A percentile compares a stretch with the other conserved stretches of the same genome.
Evolutionary conservation across 2,113 vertebrate genomes (phyloP).

Genomic region (Machaerirhynchus nigripectus): DNA sequence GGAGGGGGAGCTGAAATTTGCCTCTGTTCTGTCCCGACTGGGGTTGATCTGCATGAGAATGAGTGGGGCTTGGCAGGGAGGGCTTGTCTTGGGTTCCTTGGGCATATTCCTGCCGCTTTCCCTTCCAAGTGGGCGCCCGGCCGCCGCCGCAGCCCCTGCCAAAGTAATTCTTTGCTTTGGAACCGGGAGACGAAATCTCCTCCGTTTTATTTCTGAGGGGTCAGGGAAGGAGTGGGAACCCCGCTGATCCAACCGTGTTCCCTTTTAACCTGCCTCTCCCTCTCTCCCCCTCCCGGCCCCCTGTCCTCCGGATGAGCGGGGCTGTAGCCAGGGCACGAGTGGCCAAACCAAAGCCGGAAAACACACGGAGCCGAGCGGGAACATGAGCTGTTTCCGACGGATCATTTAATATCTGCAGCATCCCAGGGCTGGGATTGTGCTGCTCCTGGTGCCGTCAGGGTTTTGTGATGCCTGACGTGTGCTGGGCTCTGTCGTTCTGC

Average conservation of each 20-base stretch:
- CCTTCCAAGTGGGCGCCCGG: constrained; percentile 47
- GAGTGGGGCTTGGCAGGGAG: neutral
- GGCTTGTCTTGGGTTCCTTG: constrained; percentile 15
- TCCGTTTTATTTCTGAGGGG: constrained; percentile 26
- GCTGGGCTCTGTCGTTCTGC: neutral
- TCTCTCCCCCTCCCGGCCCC: neutral
- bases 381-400: neutral
- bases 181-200: constrained; percentile 4
- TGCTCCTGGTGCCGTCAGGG: neutral
- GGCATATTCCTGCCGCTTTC: constrained; percentile 19
- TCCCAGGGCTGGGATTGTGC: neutral
- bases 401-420: neutral
- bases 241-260: constrained; percentile 45
- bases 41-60: constrained; percentile 40
- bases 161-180: constrained; percentile 72
- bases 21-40: neutral
- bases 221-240: constrained; percentile 49
- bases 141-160: constrained; percentile 29
- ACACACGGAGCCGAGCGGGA: neutral
- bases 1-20: neutral
- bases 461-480: neutral
- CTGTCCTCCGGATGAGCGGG: neutral
- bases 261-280: constrained; percentile 37
- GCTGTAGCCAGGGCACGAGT: constrained; percentile 6
- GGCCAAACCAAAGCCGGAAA: neutral